Evolutionary conservation across 2,113 vertebrate species (phyloP).

Genomic region (Vicugna pacos): DNA sequence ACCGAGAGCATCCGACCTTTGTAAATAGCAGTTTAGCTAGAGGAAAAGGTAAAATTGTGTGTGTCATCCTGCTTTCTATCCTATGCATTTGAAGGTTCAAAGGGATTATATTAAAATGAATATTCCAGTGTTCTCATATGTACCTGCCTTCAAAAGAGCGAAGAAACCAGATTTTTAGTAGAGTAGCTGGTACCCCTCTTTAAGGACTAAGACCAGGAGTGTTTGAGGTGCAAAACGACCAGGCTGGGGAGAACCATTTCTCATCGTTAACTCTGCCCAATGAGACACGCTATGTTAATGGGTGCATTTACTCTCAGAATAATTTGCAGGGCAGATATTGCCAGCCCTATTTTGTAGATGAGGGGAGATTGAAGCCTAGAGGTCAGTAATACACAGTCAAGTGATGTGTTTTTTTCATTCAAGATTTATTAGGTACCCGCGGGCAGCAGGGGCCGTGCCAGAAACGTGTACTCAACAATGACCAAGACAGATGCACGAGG

Average conservation of each 20-base stretch:
- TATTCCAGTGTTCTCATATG: slow-evolving; percentile 82
- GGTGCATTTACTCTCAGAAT: background rate
- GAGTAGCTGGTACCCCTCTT: slow-evolving; percentile 75
- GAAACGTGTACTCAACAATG: background rate
- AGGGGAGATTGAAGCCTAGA: background rate
- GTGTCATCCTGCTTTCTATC: slow-evolving; percentile 83
- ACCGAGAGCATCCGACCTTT: slow-evolving; percentile 62
- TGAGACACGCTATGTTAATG: background rate
- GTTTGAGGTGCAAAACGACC: slow-evolving; percentile 50
- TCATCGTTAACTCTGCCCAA: background rate
- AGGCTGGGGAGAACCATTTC: background rate
- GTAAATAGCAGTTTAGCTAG: slow-evolving; percentile 83
- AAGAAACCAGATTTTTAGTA: slow-evolving; percentile 82
- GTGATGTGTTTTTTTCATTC: background rate
- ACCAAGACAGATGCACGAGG: background rate
- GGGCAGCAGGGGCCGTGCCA: background rate
- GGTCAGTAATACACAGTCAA: background rate
- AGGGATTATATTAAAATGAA: slow-evolving; percentile 84
- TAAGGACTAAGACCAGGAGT: slow-evolving; percentile 67
- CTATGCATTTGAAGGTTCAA: slow-evolving; percentile 83
- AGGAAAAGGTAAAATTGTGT: slow-evolving; percentile 79
- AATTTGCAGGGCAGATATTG: background rate
- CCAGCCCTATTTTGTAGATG: background rate
- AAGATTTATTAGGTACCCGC: background rate
- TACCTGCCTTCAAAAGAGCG: slow-evolving; percentile 79